Conservation (phyloP, 2,797 vertebrate species). For the Rhinatrema bivittatum region DNA sequence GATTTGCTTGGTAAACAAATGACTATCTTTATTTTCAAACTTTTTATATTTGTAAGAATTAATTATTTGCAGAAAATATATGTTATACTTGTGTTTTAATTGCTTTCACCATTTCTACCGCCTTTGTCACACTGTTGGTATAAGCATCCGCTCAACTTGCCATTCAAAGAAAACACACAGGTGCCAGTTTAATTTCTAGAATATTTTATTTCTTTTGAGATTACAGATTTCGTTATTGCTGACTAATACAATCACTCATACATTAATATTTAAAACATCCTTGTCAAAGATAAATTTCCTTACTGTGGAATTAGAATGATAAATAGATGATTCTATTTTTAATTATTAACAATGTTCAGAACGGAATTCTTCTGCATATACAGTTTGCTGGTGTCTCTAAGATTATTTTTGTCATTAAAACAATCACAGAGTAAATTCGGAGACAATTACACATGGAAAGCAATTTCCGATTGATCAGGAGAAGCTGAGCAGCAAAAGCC, state of each 20-base stretch:
- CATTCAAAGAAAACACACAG: no score
- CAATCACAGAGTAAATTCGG: slow-evolving; percentile 38
- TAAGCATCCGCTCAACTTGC: no score
- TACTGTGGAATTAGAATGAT: slow-evolving; percentile 68
- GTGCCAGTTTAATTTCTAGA: slow-evolving; percentile 40
- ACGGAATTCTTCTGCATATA: slow-evolving; percentile 39
- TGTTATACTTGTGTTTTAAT: no score
- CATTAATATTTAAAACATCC: slow-evolving; percentile 79
- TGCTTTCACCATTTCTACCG: no score
- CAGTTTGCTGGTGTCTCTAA: slow-evolving; percentile 79
- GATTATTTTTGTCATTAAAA: slow-evolving; percentile 28
- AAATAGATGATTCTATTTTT: slow-evolving; percentile 66
- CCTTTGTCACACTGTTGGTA: no score
- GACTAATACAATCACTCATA: slow-evolving; percentile 88
- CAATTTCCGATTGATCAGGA: slow-evolving; percentile 47
- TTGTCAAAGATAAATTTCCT: slow-evolving; percentile 61
- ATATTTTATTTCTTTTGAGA: slow-evolving; percentile 79
- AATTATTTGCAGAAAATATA: no score
- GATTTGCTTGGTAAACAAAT: no score
- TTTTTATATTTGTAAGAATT: no score
- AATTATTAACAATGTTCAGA: slow-evolving; percentile 37
- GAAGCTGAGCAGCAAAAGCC: slow-evolving; percentile 53
- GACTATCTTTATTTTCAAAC: no score
- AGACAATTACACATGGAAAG: slow-evolving; percentile 46
- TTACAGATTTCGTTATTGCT: slow-evolving; percentile 98